Conservation (phyloP, 1,140 invertebrate genomes). For the Zaprionus ghesquierei region DNA sequence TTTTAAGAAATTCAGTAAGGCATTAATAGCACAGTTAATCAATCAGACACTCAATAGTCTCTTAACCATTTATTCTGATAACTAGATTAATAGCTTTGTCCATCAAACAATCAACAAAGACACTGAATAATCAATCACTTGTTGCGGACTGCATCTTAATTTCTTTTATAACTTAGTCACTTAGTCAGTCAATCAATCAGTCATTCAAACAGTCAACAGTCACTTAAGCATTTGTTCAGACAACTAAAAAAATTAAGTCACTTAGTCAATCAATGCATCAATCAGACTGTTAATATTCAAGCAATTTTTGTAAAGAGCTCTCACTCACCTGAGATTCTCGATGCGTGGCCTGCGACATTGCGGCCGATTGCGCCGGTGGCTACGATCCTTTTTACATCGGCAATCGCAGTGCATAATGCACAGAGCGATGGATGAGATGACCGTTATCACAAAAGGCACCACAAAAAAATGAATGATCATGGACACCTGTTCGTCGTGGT, state of each 20-base stretch:
- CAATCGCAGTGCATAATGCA: constrained; percentile 94
- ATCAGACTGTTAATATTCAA: no score
- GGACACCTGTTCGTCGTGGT: constrained; percentile 89
- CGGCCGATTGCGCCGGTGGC: constrained; percentile 82
- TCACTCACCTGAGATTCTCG: constrained; percentile 85
- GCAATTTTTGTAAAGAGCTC: no score
- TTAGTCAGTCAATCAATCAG: background rate
- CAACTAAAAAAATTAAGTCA: no score
- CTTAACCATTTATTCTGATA: no score
- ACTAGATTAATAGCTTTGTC: no score
- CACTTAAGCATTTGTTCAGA: background rate
- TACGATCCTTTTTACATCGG: constrained; percentile 84
- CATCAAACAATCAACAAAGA: no score
- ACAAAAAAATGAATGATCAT: constrained; percentile 92
- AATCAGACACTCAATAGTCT: background rate
- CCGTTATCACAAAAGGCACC: constrained; percentile 90
- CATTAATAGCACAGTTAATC: no score
- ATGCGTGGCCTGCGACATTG: constrained; percentile 84
- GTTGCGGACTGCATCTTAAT: no score
- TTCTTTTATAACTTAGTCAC: background rate
- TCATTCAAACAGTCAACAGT: background rate
- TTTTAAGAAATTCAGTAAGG: no score
- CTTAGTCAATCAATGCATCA: background rate
- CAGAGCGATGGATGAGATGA: constrained; percentile 91
- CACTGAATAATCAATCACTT: no score